A percentile compares a stretch with the other conserved stretches of the same genome.
Conservation (phyloP, 1,140 invertebrate species). For the Drosophila ohnishii region DNA sequence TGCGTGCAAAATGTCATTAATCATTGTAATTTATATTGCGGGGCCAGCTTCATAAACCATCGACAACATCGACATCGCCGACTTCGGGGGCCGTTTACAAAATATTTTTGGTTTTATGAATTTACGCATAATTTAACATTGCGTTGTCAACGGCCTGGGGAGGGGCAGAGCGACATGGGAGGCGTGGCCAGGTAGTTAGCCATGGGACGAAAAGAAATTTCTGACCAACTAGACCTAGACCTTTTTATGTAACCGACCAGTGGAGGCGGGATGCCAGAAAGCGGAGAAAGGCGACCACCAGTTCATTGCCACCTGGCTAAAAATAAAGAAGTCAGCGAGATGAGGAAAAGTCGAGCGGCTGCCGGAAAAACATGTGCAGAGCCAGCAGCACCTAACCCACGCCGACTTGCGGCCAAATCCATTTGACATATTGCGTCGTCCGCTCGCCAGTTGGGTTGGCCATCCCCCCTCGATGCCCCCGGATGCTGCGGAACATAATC, state of each 20-base stretch:
- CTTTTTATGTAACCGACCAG: conserved; percentile 61
- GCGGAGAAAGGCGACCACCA: conserved; percentile 23
- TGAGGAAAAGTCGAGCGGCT: conserved; percentile 33
- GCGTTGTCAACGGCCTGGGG: conserved; percentile 52
- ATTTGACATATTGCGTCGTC: conserved; percentile 71
- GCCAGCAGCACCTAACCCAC: conserved; percentile 33
- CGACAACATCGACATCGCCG: conserved; percentile 17
- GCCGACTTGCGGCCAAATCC: conserved; percentile 64
- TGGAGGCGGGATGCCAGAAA: neutral
- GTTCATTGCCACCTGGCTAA: conserved; percentile 75
- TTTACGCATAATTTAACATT: conserved; percentile 77
- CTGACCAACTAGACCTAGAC: conserved; percentile 61
- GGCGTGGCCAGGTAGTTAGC: neutral
- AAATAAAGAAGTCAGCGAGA: conserved; percentile 42
- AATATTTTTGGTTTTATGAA: conserved; percentile 40
- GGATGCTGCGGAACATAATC: conserved; percentile 53
- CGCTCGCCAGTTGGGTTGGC: conserved; percentile 7
- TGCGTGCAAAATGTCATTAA: conserved; percentile 79
- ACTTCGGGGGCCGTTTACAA: conserved; percentile 56
- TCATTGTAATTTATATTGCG: conserved; percentile 77
- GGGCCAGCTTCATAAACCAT: conserved; percentile 67
- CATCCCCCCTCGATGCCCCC: neutral
- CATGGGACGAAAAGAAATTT: neutral
- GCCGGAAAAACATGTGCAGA: conserved; percentile 70
- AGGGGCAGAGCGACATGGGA: neutral